Conservation (phyloP, 1,140 invertebrate species). For the Eubasilissa regina region DNA sequence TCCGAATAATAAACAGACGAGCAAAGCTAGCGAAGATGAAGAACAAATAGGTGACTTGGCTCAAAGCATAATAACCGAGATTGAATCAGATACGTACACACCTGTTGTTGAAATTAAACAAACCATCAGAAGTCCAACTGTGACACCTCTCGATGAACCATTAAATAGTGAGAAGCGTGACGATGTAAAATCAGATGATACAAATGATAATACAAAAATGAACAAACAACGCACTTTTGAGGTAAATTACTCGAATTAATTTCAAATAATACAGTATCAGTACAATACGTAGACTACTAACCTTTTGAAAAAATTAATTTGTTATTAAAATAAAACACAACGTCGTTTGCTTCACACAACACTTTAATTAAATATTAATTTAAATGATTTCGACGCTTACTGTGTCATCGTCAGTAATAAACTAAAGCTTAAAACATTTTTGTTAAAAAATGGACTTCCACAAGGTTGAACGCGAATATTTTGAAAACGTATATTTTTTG, state of each 20-base stretch:
- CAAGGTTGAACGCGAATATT: too few species aligned
- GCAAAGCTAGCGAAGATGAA: slow-evolving; percentile 55
- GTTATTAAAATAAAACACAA: too few species aligned
- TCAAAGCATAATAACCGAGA: slow-evolving; percentile 57
- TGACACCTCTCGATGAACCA: slow-evolving; percentile 5
- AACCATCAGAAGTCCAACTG: slow-evolving; percentile 30
- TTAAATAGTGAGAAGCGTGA: slow-evolving; percentile 16
- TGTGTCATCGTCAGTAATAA: too few species aligned
- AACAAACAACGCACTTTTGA: background rate
- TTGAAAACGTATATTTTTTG: too few species aligned
- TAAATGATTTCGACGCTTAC: too few species aligned
- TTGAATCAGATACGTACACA: slow-evolving; percentile 52
- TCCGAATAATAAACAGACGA: slow-evolving; percentile 33
- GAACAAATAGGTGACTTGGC: slow-evolving; percentile 57
- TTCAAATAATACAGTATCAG: background rate
- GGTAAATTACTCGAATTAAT: background rate
- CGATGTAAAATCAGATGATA: background rate
- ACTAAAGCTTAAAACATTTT: too few species aligned
- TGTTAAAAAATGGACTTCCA: too few species aligned
- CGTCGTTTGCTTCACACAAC: too few species aligned
- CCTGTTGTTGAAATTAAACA: slow-evolving; percentile 38
- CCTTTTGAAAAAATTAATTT: too few species aligned
- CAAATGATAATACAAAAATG: background rate
- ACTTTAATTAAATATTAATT: too few species aligned
- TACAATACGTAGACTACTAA: too few species aligned